Percentiles rank a stretch among this genome's conserved stretches.
Evolutionary conservation across 2,797 vertebrate species (phyloP).

Genomic region (Luscinia megarhynchos): DNA sequence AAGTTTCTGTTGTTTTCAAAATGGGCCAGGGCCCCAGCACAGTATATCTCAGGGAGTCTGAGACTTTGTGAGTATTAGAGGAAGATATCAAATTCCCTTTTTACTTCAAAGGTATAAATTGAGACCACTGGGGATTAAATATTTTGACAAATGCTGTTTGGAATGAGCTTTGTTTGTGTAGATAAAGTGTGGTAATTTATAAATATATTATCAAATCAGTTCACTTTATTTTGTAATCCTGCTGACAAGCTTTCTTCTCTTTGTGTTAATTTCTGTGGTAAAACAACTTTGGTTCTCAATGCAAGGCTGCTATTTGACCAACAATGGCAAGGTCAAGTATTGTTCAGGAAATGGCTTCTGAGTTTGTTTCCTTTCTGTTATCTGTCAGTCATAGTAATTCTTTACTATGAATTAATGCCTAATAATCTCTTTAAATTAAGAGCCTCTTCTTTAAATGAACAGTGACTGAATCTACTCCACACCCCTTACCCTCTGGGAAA

Average conservation of each 20-base stretch:
- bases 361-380: conserved; percentile 1
- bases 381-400: neutral
- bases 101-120: neutral
- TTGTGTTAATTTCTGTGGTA: neutral
- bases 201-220: neutral
- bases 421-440: conserved; percentile 43
- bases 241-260: neutral
- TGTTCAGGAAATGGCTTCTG: neutral
- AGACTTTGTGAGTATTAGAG: neutral
- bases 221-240: neutral
- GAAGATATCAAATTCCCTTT: neutral
- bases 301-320: neutral
- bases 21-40: neutral
- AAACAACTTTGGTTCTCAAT: neutral
- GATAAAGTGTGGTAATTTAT: neutral
- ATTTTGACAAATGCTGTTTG: conserved; percentile 9
- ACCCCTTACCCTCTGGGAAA: neutral
- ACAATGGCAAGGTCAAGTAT: conserved; percentile 3
- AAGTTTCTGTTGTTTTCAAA: neutral
- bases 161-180: neutral
- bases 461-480: neutral
- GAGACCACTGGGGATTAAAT: neutral
- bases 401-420: conserved; percentile 24
- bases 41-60: neutral
- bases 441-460: conserved; percentile 12